phyloP scores from a whole-genome alignment of 2,797 vertebrate genomes.

The Ptychadena robeensis region DNA sequence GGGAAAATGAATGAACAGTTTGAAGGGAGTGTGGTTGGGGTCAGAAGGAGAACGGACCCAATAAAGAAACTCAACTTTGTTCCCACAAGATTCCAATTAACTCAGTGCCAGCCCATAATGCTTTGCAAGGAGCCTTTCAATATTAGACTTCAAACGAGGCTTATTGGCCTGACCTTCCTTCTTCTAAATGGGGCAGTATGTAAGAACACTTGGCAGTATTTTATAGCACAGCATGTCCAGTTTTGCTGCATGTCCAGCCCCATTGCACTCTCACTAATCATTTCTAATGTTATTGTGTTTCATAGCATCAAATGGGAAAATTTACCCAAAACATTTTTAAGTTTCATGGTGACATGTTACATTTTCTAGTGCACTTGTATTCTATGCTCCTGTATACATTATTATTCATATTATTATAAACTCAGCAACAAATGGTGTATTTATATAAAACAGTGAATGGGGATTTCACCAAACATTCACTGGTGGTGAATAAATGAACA shows the following conservation, averaged over 20 bases:
- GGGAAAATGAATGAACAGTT: conserved; percentile 48
- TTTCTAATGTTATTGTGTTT: background rate
- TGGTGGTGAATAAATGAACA: too few relatives aligned
- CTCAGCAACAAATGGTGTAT: too few relatives aligned
- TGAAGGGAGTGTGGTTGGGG: conserved; percentile 40
- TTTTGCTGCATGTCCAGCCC: conserved; percentile 18
- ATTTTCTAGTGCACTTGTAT: background rate
- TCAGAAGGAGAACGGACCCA: conserved; percentile 48
- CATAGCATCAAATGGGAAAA: background rate
- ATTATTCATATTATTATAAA: too few relatives aligned
- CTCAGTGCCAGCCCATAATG: conserved; percentile 54
- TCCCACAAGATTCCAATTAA: conserved; percentile 59
- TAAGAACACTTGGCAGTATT: conserved; percentile 28
- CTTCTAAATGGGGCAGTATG: conserved; percentile 48
- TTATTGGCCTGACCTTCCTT: conserved; percentile 58
- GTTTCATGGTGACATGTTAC: background rate
- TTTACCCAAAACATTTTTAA: background rate
- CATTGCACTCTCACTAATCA: background rate
- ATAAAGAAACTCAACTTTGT: conserved; percentile 57
- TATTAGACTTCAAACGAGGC: conserved; percentile 55
- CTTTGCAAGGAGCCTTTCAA: conserved; percentile 59
- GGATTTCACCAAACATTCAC: too few relatives aligned
- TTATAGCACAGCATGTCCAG: conserved; percentile 28
- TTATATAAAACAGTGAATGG: too few relatives aligned
- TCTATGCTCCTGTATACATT: background rate